phyloP scores from a whole-genome alignment of 2,888 invertebrate genomes.

The Ashinkailepas kermadecensis region DNA sequence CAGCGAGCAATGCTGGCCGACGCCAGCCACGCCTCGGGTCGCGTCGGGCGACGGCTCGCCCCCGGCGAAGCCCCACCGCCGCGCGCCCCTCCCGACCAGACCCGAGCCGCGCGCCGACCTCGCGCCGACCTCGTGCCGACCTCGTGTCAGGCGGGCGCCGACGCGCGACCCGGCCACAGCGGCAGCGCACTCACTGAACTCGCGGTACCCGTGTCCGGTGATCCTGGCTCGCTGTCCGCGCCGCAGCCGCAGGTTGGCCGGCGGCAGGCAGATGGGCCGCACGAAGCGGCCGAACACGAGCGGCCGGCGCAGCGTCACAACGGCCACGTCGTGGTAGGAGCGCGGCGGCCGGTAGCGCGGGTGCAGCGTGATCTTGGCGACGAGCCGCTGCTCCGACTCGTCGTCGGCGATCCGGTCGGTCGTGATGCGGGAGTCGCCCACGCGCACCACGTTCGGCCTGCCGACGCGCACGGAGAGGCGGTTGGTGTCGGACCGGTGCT shows the following conservation, averaged over 20 bases:
- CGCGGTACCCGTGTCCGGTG: constrained; percentile 6
- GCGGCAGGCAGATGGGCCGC: constrained; percentile 18
- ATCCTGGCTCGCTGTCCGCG: not conserved
- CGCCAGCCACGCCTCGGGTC: no score
- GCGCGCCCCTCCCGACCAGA: no score
- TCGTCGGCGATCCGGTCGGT: not conserved
- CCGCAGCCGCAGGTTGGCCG: not conserved
- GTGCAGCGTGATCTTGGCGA: constrained; percentile 11
- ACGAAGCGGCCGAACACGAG: not conserved
- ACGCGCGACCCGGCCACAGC: no score
- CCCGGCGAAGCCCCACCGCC: no score
- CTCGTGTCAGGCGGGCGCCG: no score
- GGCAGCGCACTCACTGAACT: not conserved
- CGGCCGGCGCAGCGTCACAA: not conserved
- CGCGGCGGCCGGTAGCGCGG: constrained; percentile 1
- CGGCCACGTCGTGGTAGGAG: constrained; percentile 6
- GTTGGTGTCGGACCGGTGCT: no score
- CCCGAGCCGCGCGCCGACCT: no score
- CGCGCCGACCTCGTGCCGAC: no score
- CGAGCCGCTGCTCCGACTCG: not conserved
- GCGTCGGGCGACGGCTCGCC: no score
- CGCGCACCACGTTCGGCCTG: not conserved
- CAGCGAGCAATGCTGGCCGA: no score
- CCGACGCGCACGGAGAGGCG: not conserved
- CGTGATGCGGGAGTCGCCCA: not conserved